Percentiles rank a stretch among this genome's conserved stretches.
Evolutionary conservation across 2,113 vertebrate species (phyloP).

Genomic region (Gobio gobio): DNA sequence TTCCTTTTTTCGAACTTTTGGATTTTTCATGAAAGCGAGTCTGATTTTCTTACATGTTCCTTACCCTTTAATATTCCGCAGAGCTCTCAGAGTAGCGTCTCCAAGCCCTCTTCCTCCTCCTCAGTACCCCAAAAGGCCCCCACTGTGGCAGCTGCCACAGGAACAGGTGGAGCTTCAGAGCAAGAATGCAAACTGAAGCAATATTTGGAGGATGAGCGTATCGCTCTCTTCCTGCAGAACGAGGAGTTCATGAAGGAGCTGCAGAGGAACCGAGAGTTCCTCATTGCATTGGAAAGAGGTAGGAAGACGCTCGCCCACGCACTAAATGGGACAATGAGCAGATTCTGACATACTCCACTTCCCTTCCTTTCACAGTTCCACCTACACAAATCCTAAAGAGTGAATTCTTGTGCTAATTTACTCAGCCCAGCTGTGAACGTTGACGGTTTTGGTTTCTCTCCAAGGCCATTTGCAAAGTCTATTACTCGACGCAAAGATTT

Average conservation of each 20-base stretch:
- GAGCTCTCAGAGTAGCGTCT: constrained; percentile 69
- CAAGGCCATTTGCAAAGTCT: not conserved
- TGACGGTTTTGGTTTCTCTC: not conserved
- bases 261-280: constrained; percentile 94
- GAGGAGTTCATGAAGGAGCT: constrained; percentile 98
- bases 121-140: constrained; percentile 58
- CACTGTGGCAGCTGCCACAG: constrained; percentile 41
- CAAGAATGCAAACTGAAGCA: constrained; percentile 92
- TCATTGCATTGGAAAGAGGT: constrained; percentile 96
- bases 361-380: not conserved
- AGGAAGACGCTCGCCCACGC: constrained; percentile 14
- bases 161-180: constrained; percentile 68
- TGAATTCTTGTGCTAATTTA: not conserved
- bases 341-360: not conserved
- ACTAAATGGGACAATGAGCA: not conserved
- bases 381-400: constrained; percentile 22
- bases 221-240: constrained; percentile 94
- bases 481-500: not conserved
- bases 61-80: constrained; percentile 51
- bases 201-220: constrained; percentile 94
- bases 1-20: too few species aligned
- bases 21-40: not conserved
- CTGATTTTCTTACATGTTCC: not conserved
- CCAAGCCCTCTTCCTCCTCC: constrained; percentile 67
- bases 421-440: not conserved